Conservation (phyloP, 2,113 vertebrate genomes). For the Gobiocypris rarus region DNA sequence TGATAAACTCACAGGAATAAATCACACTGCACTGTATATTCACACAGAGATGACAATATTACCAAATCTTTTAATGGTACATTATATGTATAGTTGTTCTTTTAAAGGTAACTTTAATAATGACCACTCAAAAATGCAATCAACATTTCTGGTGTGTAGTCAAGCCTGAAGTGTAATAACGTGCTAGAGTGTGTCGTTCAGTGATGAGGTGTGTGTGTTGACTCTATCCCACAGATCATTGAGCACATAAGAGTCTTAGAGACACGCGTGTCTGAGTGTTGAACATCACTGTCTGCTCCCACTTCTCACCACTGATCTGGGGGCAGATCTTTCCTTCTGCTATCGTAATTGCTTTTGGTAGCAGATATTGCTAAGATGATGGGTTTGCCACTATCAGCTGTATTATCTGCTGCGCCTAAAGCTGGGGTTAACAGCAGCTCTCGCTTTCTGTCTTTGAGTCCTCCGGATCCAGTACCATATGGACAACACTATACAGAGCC, state of each 20-base stretch:
- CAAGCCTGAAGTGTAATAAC: too few relatives aligned
- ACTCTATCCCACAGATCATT: too few relatives aligned
- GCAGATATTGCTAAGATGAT: background rate
- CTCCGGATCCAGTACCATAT: background rate
- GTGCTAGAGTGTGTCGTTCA: background rate
- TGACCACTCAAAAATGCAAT: too few relatives aligned
- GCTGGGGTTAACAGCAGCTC: background rate
- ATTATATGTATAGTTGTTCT: too few relatives aligned
- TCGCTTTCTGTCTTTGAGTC: background rate
- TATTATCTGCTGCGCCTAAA: background rate
- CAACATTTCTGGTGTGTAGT: too few relatives aligned
- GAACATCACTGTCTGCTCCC: background rate
- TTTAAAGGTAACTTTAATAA: too few relatives aligned
- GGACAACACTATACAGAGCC: background rate
- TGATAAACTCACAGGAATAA: too few relatives aligned
- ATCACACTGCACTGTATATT: too few relatives aligned
- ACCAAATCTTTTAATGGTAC: too few relatives aligned
- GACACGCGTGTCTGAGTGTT: background rate
- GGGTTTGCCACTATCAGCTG: background rate
- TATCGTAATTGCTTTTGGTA: background rate
- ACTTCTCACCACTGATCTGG: background rate
- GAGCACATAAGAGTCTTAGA: background rate
- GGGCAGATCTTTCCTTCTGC: background rate
- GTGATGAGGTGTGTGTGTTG: background rate
- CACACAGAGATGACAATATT: too few relatives aligned